Base-by-base conservation (phyloP, 2,797 vertebrate genomes). In the Myripristis jacobus region DNA sequence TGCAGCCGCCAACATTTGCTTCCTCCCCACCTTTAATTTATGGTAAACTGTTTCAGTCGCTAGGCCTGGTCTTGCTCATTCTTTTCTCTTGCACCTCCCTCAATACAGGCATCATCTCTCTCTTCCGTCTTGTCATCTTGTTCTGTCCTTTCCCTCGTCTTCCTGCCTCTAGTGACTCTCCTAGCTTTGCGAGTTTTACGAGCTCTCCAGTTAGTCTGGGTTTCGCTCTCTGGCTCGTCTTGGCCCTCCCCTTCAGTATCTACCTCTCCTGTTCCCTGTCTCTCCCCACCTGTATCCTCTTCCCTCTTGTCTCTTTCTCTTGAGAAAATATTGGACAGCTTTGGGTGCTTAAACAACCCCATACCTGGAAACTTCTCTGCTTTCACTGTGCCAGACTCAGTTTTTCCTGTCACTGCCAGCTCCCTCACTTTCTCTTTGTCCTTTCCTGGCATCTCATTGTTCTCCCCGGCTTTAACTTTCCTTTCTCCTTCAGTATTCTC, bases 111-210 rank as follows among this genome's bases (percentile, higher is more conserved):
- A 16, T 58, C 69, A 41, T 54, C 70, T 52, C 55, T 62, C 1
- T 47, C 65, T 15, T 25, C 65, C 6, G 25, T 47, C 18, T 13
- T 24, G 50, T 9, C 31, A 0, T 82, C 63, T 15, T 9, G 53
- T 7, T 46, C 72, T 4, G 21, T 22, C 24, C 11, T 62, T 29
- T 41, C 61, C 44, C 46, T 80, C 1, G 3, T 13, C 69, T 54
- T 86, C 71, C 72, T 82, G 50, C 85, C 85, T 70, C 64, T 72
- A 10, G 11, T 82, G 11, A 79, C 6, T 54, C 82, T 90, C 75
- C 54, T 77, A 36, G 90, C 93, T 73, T 38, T 82, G 34, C 91
- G 92, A 5, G 56, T 90, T 76, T 83, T 89, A 6, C 24, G 63
- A 9, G 57, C 13, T 54, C 92, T 89, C 92, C 93, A 94, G 41